Evolutionary conservation across 1,140 invertebrate species (phyloP), one percentile per base, ranked within the genome.

Genomic region (Listronotus oregonensis): DNA sequence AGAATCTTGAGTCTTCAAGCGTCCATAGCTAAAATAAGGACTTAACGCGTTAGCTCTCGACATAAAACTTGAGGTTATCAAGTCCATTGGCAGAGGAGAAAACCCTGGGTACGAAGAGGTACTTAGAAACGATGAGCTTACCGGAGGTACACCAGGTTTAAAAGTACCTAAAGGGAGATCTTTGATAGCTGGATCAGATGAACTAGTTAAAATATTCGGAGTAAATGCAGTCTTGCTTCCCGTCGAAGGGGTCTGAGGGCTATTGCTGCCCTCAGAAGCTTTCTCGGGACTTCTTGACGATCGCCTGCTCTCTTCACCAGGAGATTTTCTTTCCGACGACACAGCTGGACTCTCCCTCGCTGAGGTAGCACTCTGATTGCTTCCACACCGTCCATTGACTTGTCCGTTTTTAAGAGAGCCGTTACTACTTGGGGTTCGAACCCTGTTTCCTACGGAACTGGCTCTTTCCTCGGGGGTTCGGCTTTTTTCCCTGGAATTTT

Each of bases 21-120:
- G 82, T 3, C 87, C 87, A 71, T 91, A 91, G 37, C 85, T 85
- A 21, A 90, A 78, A 77, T 90, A 91, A 0, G 89, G 89, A 78
- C 86, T 89, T 17, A 87, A 77, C 1, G 80, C 80, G 18, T 85
- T 85, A 69, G 80, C 81, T 69, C 89, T 89, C 6, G 86, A 87
- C 82, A 90, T 85, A 17, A 90, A 75, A 54, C 86, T 88, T 61
- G 84, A 88, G 3, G 88, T 85, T 86, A 90, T 89, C 49, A 89
- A 77, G 71, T 90, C 89, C 80, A 91, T 87, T 1, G 86, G 84
- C 6, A 85, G 66, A 61, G 80, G 78, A 72, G 86, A 76, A 18
- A 66, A 66, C 4, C 66, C 66, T 0, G 84, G 84, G 21, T 60
- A 60, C 51, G 79, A 81, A 65, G 80, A 82, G 60, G 83, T 81